Conservation (phyloP, 2,888 invertebrate species). For the Hirtodrosophila trivittata region DNA sequence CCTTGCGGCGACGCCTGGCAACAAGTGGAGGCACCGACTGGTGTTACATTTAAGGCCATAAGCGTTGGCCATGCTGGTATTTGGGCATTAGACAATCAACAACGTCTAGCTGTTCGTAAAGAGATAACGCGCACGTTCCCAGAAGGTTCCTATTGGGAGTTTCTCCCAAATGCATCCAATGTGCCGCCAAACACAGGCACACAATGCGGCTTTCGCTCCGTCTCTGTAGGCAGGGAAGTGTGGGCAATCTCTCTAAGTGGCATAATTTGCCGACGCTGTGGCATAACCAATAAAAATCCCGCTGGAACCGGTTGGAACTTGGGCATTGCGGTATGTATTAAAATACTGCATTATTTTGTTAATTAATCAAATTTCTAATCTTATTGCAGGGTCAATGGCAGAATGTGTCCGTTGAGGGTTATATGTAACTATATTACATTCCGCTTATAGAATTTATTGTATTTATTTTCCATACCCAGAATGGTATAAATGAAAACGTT, state of each 20-base stretch:
- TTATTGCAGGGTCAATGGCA: constrained; percentile 86
- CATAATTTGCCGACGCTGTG: constrained; percentile 88
- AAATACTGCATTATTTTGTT: not conserved
- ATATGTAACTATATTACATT: constrained; percentile 53
- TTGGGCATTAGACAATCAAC: constrained; percentile 91
- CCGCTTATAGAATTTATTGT: constrained; percentile 49
- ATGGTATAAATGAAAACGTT: constrained; percentile 4
- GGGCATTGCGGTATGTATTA: constrained; percentile 85
- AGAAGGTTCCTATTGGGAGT: constrained; percentile 94
- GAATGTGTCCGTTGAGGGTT: constrained; percentile 83
- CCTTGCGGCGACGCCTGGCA: constrained; percentile 89
- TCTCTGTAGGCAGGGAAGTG: constrained; percentile 89
- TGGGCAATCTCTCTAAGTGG: constrained; percentile 91
- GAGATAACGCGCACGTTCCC: constrained; percentile 90
- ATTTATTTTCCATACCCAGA: constrained; percentile 20
- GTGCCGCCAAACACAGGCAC: constrained; percentile 86
- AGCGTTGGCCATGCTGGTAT: constrained; percentile 89
- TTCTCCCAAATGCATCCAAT: constrained; percentile 86
- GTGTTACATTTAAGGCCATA: constrained; percentile 89
- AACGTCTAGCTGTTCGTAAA: constrained; percentile 90
- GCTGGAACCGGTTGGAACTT: constrained; percentile 92
- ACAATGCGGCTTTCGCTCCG: constrained; percentile 87
- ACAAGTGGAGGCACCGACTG: constrained; percentile 89
- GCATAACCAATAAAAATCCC: constrained; percentile 89
- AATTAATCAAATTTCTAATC: constrained; percentile 15